Conservation (phyloP, 2,797 vertebrate species). For the Squalus acanthias region DNA sequence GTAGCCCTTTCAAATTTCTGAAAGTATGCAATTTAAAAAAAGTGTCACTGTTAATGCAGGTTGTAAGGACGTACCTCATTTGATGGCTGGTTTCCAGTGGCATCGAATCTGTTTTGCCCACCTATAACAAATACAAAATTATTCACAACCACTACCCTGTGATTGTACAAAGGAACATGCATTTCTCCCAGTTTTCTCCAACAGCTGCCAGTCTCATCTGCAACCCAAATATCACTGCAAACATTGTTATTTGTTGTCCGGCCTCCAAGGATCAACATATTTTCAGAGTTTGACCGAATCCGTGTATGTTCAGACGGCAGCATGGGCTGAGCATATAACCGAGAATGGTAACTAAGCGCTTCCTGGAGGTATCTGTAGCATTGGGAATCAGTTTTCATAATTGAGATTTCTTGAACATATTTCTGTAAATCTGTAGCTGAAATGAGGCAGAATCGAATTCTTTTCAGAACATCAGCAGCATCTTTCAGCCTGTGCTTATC, state of each 20-base stretch:
- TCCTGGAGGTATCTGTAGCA: slow-evolving; percentile 49
- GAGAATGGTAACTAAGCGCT: slow-evolving; percentile 49
- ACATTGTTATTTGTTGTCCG: slow-evolving; percentile 40
- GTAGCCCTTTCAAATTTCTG: not conserved
- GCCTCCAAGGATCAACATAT: slow-evolving; percentile 48
- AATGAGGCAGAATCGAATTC: slow-evolving; percentile 50
- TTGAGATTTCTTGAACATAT: slow-evolving; percentile 39
- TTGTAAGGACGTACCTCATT: slow-evolving; percentile 50
- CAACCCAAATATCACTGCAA: slow-evolving; percentile 49
- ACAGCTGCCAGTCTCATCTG: slow-evolving; percentile 40
- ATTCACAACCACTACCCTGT: slow-evolving; percentile 44
- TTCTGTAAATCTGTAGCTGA: slow-evolving; percentile 46
- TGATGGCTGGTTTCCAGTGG: slow-evolving; percentile 48
- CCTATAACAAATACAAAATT: slow-evolving; percentile 54
- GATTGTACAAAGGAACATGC: slow-evolving; percentile 51
- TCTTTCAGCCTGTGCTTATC: not conserved
- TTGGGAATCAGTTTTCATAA: slow-evolving; percentile 44
- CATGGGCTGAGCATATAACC: slow-evolving; percentile 43
- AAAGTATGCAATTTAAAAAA: not conserved
- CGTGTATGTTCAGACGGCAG: slow-evolving; percentile 34
- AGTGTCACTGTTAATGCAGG: not conserved
- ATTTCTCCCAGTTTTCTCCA: slow-evolving; percentile 49
- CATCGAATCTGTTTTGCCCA: slow-evolving; percentile 53
- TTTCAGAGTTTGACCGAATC: not conserved
- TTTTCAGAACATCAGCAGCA: slow-evolving; percentile 39